Evolutionary conservation across 1,140 invertebrate genomes (phyloP).

Genomic region (Acromyrmex charruanus): DNA sequence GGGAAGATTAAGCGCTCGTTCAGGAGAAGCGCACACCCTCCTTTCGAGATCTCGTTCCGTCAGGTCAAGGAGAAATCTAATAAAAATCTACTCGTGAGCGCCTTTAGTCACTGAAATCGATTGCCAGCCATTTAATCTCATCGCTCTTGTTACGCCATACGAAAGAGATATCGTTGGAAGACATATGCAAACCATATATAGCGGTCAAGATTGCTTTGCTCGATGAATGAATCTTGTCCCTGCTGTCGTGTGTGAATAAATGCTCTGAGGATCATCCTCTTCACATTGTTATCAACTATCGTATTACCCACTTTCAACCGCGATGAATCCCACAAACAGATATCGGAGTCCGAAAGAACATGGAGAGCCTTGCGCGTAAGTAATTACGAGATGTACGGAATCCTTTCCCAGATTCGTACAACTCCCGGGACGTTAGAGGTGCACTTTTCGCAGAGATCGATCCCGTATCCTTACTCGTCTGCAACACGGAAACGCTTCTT

Average conservation of each 20-base stretch:
- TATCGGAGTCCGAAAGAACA: slow-evolving; percentile 22
- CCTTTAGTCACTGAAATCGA: slow-evolving; percentile 36
- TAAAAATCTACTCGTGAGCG: slow-evolving; percentile 26
- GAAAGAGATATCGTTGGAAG: slow-evolving; percentile 12
- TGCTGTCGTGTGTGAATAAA: slow-evolving; percentile 27
- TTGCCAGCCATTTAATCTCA: slow-evolving; percentile 31
- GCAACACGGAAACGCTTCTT: slow-evolving; percentile 75
- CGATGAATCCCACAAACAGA: slow-evolving; percentile 43
- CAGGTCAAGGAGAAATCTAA: slow-evolving; percentile 48
- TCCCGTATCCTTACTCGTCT: slow-evolving; percentile 54
- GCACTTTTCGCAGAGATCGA: slow-evolving; percentile 58
- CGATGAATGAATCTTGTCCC: slow-evolving; percentile 20
- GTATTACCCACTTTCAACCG: slow-evolving; percentile 17
- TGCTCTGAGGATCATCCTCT: slow-evolving; percentile 34
- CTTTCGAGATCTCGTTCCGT: slow-evolving; percentile 30
- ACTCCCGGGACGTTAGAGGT: slow-evolving; percentile 43
- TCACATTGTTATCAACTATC: slow-evolving; percentile 34
- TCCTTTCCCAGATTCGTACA: slow-evolving; percentile 60
- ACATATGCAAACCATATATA: background rate
- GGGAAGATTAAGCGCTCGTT: slow-evolving; percentile 41
- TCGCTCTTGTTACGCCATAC: slow-evolving; percentile 4
- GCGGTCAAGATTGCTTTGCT: background rate
- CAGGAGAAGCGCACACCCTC: slow-evolving; percentile 7
- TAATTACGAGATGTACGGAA: slow-evolving; percentile 63
- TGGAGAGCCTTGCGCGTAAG: slow-evolving; percentile 45